Conservation (phyloP, 1,140 invertebrate genomes). For the Drosophila rufa region DNA sequence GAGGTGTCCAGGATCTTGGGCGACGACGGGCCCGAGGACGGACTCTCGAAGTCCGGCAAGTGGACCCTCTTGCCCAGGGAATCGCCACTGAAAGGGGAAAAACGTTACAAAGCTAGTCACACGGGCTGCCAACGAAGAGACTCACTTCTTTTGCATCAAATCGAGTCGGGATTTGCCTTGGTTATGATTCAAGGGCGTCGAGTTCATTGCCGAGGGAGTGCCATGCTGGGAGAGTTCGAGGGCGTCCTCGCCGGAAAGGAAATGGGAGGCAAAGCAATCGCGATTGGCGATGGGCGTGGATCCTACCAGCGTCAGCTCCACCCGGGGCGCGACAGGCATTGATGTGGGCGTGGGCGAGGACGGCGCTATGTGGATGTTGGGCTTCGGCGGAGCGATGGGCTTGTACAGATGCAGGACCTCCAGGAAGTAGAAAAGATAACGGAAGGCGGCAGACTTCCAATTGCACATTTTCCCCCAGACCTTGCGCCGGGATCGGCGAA, state of each 20-base stretch:
- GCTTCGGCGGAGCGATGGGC: conserved; percentile 24
- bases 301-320: conserved; percentile 60
- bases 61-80: conserved; percentile 31
- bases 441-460: conserved; percentile 64
- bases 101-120: background rate
- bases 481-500: conserved; percentile 64
- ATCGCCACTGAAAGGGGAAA: conserved; percentile 15
- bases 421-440: conserved; percentile 65
- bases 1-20: conserved; percentile 69
- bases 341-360: conserved; percentile 38
- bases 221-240: conserved; percentile 65
- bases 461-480: conserved; percentile 78
- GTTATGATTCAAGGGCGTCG: conserved; percentile 73
- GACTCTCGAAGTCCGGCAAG: conserved; percentile 16
- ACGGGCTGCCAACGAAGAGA: background rate
- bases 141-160: conserved; percentile 27
- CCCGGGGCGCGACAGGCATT: conserved; percentile 11
- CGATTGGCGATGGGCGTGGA: conserved; percentile 73
- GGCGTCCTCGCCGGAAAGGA: conserved; percentile 54
- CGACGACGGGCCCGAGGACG: conserved; percentile 31
- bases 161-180: conserved; percentile 38
- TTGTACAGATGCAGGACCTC: conserved; percentile 60
- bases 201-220: conserved; percentile 70
- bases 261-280: conserved; percentile 63
- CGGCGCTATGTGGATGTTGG: conserved; percentile 21